A percentile compares a stretch with the other conserved stretches of the same genome.
These are phyloP conservation scores for Pitangus sulphuratus DNA, from an alignment of 2,797 vertebrate genomes.

Conservation along the genomic window DNA sequence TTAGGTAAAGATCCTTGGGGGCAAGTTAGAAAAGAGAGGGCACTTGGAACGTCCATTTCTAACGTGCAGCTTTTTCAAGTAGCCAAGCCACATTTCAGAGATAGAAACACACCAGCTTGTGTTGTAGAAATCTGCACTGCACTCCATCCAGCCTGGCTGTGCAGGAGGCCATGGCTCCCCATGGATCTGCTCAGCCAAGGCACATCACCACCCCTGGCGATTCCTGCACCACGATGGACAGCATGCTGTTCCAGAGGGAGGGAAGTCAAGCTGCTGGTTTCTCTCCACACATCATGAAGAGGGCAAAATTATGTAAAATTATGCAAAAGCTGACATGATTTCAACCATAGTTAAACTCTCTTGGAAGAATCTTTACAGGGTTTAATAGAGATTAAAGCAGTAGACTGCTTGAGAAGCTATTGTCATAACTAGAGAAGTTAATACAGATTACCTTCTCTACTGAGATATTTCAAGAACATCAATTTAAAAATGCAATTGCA, in stretches of 20 bases:
- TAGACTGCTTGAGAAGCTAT: background rate
- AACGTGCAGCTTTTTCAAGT: background rate
- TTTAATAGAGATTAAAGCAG: slow-evolving; percentile 11
- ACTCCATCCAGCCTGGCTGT: fast-evolving
- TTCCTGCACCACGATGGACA: fast-evolving
- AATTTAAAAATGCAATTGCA: background rate
- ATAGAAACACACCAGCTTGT: background rate
- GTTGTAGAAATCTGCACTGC: background rate
- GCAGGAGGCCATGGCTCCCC: background rate
- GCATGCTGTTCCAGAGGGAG: fast-evolving
- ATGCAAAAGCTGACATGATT: background rate
- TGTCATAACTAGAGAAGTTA: background rate
- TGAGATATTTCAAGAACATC: background rate
- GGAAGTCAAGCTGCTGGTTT: background rate
- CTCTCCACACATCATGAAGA: background rate
- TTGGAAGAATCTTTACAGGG: background rate
- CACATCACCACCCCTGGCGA: fast-evolving
- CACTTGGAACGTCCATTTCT: background rate
- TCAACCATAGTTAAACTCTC: background rate
- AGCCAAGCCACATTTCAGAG: background rate
- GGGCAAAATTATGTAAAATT: background rate
- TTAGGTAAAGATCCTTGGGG: background rate
- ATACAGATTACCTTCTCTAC: background rate
- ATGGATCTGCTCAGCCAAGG: fast-evolving
- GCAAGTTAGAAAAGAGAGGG: background rate